Evolutionary conservation across 2,113 vertebrate genomes (phyloP).

Genomic region (Agelaius phoeniceus): DNA sequence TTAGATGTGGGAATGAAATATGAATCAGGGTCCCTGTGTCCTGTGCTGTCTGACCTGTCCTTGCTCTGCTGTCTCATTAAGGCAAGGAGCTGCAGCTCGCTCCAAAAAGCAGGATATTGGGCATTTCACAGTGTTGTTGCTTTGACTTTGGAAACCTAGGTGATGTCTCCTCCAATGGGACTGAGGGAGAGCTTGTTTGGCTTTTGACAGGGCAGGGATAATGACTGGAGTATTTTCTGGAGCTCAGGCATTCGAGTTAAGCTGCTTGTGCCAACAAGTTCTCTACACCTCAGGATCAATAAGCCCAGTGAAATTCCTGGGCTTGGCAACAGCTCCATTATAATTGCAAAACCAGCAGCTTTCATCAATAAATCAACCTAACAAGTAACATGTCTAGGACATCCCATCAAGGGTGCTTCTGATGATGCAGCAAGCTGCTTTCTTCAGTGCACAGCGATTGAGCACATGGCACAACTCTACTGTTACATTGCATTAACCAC

Average conservation of each 20-base stretch:
- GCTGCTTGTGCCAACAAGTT: not conserved
- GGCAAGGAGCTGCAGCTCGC: not conserved
- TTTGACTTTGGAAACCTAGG: not conserved
- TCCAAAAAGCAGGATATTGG: not conserved
- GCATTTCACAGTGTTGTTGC: not conserved
- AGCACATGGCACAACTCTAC: not conserved
- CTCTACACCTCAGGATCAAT: conserved; percentile 7
- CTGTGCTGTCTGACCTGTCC: not conserved
- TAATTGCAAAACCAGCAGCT: conserved; percentile 39
- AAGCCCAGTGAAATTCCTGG: not conserved
- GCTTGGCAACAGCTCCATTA: conserved; percentile 17
- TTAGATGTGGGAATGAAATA: not conserved
- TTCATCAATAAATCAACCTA: conserved; percentile 52
- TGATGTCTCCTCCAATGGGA: not conserved
- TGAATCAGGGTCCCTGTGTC: not conserved
- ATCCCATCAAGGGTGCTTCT: conserved; percentile 11
- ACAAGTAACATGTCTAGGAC: conserved; percentile 8
- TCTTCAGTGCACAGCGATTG: not conserved
- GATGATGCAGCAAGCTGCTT: conserved; percentile 30
- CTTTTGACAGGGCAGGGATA: not conserved
- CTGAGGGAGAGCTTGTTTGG: not conserved
- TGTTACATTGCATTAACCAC: not conserved
- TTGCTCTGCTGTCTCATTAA: not conserved
- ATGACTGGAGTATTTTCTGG: not conserved
- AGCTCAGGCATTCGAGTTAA: not conserved